Conservation (phyloP, 1,140 invertebrate genomes). For the Eupristina koningsbergeri region DNA sequence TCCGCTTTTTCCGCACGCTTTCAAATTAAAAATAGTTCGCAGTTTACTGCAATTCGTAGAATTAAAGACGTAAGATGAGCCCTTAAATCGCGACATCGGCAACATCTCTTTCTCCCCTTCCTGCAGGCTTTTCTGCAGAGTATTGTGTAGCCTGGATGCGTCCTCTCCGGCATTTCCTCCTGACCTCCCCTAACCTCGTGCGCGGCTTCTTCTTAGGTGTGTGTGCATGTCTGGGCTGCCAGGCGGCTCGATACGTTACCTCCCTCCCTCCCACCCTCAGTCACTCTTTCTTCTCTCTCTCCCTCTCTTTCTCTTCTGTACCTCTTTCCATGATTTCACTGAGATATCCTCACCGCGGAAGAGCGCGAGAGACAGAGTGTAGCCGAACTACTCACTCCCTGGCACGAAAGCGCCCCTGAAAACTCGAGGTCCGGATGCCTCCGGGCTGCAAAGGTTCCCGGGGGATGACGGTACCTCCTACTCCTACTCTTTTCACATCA, state of each 20-base stretch:
- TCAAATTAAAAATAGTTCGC: no score
- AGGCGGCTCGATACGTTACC: constrained; percentile 2
- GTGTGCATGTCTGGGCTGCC: not conserved
- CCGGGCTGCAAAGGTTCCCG: constrained; percentile 30
- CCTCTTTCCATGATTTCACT: not conserved
- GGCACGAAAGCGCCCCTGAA: constrained; percentile 30
- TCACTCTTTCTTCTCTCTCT: constrained; percentile 18
- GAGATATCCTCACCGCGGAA: constrained; percentile 25
- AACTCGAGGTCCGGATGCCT: constrained; percentile 43
- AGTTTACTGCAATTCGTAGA: no score
- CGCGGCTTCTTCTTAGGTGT: not conserved
- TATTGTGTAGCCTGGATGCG: not conserved
- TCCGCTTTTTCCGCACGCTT: no score
- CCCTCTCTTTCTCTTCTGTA: constrained; percentile 29
- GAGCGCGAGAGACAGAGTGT: constrained; percentile 1
- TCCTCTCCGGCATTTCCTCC: constrained; percentile 12
- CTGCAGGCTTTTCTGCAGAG: constrained; percentile 1
- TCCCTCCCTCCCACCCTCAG: not conserved
- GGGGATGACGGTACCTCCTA: constrained; percentile 31
- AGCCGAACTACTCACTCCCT: constrained; percentile 8
- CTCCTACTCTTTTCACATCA: constrained; percentile 4
- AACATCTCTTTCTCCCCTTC: not conserved
- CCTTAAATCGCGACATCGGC: not conserved
- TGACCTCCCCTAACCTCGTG: not conserved
- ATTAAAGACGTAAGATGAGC: not conserved